These are phyloP conservation scores for Campylomormyrus numenius DNA, from an alignment of 2,113 vertebrate genomes.

Conservation along the genomic window DNA sequence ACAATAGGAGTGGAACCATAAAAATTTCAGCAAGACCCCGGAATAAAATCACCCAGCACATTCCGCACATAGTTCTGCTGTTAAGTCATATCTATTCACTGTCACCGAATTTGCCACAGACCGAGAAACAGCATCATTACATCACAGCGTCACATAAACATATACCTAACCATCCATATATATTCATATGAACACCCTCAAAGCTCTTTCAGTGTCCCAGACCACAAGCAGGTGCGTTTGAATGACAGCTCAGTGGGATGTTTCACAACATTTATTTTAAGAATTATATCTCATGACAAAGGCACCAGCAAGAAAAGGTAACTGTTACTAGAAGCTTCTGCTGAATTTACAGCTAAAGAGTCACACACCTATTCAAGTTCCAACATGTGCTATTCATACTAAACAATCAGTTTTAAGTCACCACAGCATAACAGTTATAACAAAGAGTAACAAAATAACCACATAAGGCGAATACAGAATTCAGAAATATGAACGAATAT, in stretches of 20 bases:
- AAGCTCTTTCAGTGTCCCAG: not conserved
- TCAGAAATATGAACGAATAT: not conserved
- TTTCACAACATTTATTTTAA: not conserved
- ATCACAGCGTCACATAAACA: not conserved
- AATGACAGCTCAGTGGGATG: not conserved
- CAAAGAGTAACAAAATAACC: not conserved
- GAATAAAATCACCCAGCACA: not conserved
- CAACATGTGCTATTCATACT: not conserved
- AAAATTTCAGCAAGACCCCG: not conserved
- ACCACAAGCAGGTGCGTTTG: not conserved
- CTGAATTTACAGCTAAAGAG: not conserved
- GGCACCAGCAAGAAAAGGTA: not conserved
- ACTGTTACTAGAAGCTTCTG: constrained; percentile 2
- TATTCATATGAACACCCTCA: not conserved
- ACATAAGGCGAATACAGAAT: not conserved
- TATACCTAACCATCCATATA: not conserved
- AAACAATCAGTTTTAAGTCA: not conserved
- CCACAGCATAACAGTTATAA: not conserved
- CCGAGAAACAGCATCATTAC: not conserved
- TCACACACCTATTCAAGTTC: not conserved
- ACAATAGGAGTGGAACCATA: not conserved
- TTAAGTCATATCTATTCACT: not conserved
- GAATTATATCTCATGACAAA: not conserved
- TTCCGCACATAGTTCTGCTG: not conserved
- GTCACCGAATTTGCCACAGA: not conserved